Evolutionary conservation across 2,888 invertebrate species (phyloP).

Genomic region (Gymnocheta viridis): DNA sequence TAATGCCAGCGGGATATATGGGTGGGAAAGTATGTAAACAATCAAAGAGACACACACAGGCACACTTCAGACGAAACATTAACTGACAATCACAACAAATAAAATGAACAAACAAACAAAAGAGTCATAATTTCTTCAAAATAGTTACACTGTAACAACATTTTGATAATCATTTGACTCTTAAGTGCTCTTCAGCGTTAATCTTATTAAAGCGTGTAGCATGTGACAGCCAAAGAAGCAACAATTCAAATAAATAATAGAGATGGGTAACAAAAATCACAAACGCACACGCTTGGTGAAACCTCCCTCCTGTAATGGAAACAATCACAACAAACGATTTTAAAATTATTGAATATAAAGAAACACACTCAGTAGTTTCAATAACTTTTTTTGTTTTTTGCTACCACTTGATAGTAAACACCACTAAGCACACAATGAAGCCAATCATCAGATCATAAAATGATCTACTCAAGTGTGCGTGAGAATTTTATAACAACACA

Average conservation of each 20-base stretch:
- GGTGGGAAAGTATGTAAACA: conserved; percentile 80
- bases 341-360: conserved; percentile 10
- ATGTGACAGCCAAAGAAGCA: conserved; percentile 62
- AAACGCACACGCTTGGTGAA: conserved; percentile 1
- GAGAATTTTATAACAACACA: conserved; percentile 63
- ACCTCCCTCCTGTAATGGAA: conserved; percentile 45
- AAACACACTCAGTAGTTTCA: not conserved
- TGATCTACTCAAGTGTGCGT: conserved; percentile 76
- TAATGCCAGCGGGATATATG: conserved; percentile 72
- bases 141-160: conserved; percentile 66
- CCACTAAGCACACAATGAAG: conserved; percentile 75
- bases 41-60: conserved; percentile 49
- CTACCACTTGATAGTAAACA: not conserved
- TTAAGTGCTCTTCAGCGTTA: conserved; percentile 81
- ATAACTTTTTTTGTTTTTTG: not conserved
- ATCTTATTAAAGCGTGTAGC: conserved; percentile 80
- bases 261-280: conserved; percentile 38
- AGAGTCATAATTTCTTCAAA: conserved; percentile 29
- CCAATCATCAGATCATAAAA: conserved; percentile 81
- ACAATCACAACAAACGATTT: conserved; percentile 58
- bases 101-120: conserved; percentile 46
- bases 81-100: conserved; percentile 67
- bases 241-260: conserved; percentile 13
- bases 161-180: conserved; percentile 77
- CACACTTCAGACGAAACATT: conserved; percentile 50